Evolutionary conservation across 2,888 invertebrate genomes (phyloP), one percentile per base, ranked within the genome.

Genomic region (Acleris holmiana): DNA sequence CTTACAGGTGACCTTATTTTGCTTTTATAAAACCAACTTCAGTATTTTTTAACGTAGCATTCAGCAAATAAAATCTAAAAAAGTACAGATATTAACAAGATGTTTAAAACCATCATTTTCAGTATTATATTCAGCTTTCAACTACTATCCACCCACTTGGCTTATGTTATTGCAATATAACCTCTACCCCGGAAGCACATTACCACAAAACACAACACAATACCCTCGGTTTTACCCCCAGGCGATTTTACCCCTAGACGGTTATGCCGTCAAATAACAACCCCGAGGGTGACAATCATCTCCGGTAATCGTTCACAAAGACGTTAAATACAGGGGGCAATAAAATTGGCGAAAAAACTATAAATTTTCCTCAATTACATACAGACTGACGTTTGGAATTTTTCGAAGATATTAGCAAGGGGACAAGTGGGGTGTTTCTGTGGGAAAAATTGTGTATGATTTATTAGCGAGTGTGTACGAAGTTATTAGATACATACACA

Each of bases 321-420:
- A 81, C 88, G 89, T 89, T 89, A 90, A 89, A 82, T 80, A 85
- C 90, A 90, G 88, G 75, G 81, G 81, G 77, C 85, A 78, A 88
- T 89, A 89, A 90, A 90, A 86, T 89, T 83, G 85, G 81, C 80
- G 81, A 80, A 80, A n/a, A 84, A 82, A 77, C 83, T 85, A 89
- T 90, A 90, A 89, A 89, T 89, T 35, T 85, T 79, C 79, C 77
- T 77, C 76, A 83, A 64, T 85, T 88, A 88, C 85, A 86, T 84
- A 88, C 89, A 88, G 89, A 76, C 78, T 67, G 72, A 69, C 72
- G 68, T 71, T 62, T 57, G 68, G 69, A 61, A 68, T 67, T 72
- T 62, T 71, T 65, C 77, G 73, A 75, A 72, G 67, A 10, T 35
- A 29, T 40, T 29, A n/a, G n/a, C 46, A n/a, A 18, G 48, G 58